Evolutionary conservation across 1,140 invertebrate species (phyloP), one percentile per base, ranked within the genome.

Genomic region (Drosophila parabipectinata): DNA sequence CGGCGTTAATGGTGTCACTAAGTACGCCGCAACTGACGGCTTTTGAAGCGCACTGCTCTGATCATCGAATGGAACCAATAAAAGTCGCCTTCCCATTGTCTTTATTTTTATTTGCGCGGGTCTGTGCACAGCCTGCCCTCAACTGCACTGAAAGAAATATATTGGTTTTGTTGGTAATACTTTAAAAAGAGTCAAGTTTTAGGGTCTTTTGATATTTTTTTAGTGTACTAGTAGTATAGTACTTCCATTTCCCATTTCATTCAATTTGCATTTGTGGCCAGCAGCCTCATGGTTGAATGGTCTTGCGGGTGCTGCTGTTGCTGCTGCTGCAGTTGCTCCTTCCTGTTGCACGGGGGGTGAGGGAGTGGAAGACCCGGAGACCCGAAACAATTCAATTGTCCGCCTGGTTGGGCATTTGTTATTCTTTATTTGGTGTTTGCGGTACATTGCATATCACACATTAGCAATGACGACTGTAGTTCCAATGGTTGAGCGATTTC

Each of bases 1-100:
- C 51, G 67, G 73, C 68, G 88, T 80, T 90, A 90, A 90, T 90
- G 87, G 82, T 90, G 88, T 90, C 88, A 90, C 83, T 87, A 87
- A 87, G 83, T 87, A 88, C 79, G 68, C 83, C 83, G 62, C 82
- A 87, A 88, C 77, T 61, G 82, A 67, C 72, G 55, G 39, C 47
- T 50, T 64, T 60, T 63, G 63, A 24, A 39, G 51, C 56, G 66
- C 72, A 44, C 58, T 63, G 41, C 44, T 47, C 60, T 89, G 82
- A 91, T 91, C 90, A 91, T 91, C 90, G 90, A 91, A 91, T 91
- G 90, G 90, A 91, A 91, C 90, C 84, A 91, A 91, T 91, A 91
- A 89, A 87, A 91, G 79, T 77, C 66, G 83, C 72, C 75, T 88
- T 88, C 32, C 64, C 83, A 87, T 87, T 87, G 83, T 87, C 83